phyloP scores from a whole-genome alignment of 2,888 invertebrate genomes.

The Tenthredo notha region DNA sequence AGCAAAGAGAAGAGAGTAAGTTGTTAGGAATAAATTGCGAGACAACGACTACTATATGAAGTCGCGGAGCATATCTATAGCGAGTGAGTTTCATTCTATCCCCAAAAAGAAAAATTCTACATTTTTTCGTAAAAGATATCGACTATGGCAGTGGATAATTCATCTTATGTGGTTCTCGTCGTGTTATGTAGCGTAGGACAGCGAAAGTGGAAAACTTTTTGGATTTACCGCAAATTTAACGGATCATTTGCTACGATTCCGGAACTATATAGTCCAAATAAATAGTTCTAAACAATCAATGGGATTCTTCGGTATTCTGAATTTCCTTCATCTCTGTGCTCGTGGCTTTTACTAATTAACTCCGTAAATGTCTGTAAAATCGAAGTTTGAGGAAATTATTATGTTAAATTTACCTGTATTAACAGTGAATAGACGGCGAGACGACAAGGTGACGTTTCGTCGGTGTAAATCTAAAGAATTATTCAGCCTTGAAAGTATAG shows the following conservation, averaged over 20 bases:
- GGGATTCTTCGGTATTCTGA: background rate
- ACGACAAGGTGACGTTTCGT: background rate
- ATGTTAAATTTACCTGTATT: background rate
- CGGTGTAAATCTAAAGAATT: conserved; percentile 29
- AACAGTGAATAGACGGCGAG: background rate
- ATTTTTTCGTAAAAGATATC: background rate
- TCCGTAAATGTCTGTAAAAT: background rate
- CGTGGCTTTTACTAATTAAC: background rate
- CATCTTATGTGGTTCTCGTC: background rate
- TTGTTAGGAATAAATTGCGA: background rate
- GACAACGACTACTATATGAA: background rate
- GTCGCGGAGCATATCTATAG: background rate
- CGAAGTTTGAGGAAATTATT: background rate
- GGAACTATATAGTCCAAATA: background rate
- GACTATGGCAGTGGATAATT: background rate
- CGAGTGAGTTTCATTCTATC: background rate
- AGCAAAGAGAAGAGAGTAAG: background rate
- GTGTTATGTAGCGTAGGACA: background rate
- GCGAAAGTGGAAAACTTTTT: conserved; percentile 27
- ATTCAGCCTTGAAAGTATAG: conserved; percentile 32
- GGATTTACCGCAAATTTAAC: conserved; percentile 38
- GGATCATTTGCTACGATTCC: background rate
- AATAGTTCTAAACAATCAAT: conserved; percentile 6
- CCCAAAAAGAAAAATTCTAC: background rate
- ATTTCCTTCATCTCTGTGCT: background rate